Percentiles rank a stretch among this genome's conserved stretches.
Conservation (phyloP, 53 echinoderm and acorn worm genomes). For the Mesocentrotus franciscanus region DNA sequence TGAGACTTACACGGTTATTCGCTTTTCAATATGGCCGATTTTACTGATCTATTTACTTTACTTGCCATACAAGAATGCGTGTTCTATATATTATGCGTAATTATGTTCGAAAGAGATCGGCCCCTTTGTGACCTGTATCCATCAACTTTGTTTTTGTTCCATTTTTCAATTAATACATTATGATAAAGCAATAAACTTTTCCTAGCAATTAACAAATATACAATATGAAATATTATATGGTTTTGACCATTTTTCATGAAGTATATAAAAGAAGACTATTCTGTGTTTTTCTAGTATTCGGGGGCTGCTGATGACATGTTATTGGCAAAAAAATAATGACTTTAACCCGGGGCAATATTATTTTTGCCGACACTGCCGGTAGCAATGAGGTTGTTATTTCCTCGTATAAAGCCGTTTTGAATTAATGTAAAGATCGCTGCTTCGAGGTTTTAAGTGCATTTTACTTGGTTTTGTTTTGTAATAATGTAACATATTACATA, state of each 20-base stretch:
- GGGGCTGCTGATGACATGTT: slow-evolving; percentile 41
- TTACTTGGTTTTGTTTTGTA: not conserved
- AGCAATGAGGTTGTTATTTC: slow-evolving; percentile 48
- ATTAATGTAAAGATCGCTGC: slow-evolving; percentile 20
- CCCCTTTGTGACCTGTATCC: not conserved
- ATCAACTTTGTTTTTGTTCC: not conserved
- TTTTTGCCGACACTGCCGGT: slow-evolving; percentile 36
- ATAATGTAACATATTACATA: not conserved
- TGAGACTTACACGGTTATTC: slow-evolving; percentile 17
- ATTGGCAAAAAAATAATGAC: slow-evolving; percentile 54
- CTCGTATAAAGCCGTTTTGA: slow-evolving; percentile 17
- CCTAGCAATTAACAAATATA: not conserved
- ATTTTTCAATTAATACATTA: not conserved
- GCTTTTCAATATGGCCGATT: slow-evolving; percentile 29
- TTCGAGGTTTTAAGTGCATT: not conserved
- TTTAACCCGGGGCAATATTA: slow-evolving; percentile 52
- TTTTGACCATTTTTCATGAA: not conserved
- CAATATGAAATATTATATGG: not conserved
- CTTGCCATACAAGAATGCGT: slow-evolving; percentile 6
- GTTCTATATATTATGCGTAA: not conserved
- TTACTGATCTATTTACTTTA: slow-evolving; percentile 26
- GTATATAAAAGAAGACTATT: not conserved
- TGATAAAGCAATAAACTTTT: not conserved
- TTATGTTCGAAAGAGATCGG: not conserved
- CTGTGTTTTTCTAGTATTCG: not conserved